A percentile compares a stretch with the other conserved stretches of the same genome.
phyloP scores from a whole-genome alignment of 2,797 vertebrate species.

The Acridotheres tristis region DNA sequence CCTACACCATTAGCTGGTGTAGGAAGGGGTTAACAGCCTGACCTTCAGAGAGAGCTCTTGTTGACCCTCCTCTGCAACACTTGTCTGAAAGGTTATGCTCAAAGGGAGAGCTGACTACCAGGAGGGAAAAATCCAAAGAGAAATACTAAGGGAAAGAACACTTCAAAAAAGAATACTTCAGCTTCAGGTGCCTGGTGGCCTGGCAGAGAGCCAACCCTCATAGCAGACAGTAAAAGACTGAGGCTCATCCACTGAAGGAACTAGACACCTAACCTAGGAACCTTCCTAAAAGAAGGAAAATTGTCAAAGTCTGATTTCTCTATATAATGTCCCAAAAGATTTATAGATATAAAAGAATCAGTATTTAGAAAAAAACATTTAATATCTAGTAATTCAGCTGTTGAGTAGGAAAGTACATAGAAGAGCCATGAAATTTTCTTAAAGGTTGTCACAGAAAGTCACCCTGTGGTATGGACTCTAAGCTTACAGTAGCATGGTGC shows the following conservation, averaged over 20 bases:
- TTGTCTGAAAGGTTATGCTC: constrained; percentile 26
- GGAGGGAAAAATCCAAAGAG: not conserved
- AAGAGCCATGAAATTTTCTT: not conserved
- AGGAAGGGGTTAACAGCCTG: constrained; percentile 38
- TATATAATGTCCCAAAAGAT: not conserved
- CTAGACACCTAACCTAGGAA: not conserved
- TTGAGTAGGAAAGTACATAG: not conserved
- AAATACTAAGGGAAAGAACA: not conserved
- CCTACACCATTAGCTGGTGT: not conserved
- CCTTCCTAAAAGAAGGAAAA: not conserved
- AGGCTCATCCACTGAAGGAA: not conserved
- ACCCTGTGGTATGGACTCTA: not conserved
- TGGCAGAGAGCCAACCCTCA: not conserved
- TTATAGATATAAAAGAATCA: not conserved
- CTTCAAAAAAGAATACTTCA: not conserved
- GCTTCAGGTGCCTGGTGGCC: not conserved
- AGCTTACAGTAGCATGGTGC: not conserved
- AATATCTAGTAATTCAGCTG: not conserved
- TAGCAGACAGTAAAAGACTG: not conserved
- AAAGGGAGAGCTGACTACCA: not conserved
- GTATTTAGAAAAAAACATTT: not conserved
- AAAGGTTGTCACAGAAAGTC: not conserved
- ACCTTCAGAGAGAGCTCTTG: constrained; percentile 23
- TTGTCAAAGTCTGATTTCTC: not conserved
- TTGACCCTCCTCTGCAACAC: constrained; percentile 40